Evolutionary conservation across 2,888 invertebrate species (phyloP).

Genomic region (Athalia cordata): DNA sequence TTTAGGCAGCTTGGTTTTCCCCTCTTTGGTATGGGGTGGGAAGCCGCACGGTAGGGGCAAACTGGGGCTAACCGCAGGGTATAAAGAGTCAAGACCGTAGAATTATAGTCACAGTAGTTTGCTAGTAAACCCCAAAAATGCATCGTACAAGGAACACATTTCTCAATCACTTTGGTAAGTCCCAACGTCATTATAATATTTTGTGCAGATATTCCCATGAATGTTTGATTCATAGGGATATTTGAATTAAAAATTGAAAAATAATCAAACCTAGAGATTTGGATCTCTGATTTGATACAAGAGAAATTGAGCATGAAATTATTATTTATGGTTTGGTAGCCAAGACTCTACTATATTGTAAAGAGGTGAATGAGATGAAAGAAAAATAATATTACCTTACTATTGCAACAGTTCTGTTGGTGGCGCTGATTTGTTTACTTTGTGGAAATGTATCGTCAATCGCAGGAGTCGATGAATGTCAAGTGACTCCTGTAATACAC

Average conservation of each 20-base stretch:
- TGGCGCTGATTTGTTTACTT: constrained; percentile 57
- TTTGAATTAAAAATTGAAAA: too few relatives aligned
- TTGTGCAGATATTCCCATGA: too few relatives aligned
- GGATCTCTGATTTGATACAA: too few relatives aligned
- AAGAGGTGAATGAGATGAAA: not conserved
- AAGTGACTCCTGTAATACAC: constrained; percentile 93
- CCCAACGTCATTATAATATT: not conserved
- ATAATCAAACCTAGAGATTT: too few relatives aligned
- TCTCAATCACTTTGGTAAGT: constrained; percentile 54
- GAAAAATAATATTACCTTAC: constrained; percentile 49
- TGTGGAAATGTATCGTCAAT: constrained; percentile 64
- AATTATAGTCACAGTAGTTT: constrained; percentile 55
- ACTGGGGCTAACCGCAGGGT: constrained; percentile 57
- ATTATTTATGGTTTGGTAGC: not conserved
- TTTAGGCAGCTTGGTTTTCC: constrained; percentile 33
- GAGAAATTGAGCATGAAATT: too few relatives aligned
- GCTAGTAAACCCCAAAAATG: constrained; percentile 51
- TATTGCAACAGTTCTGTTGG: constrained; percentile 60
- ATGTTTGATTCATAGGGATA: too few relatives aligned
- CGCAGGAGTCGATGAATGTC: constrained; percentile 84
- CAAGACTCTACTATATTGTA: not conserved
- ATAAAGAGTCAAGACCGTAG: constrained; percentile 57
- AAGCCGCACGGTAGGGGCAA: constrained; percentile 51
- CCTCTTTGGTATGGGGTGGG: constrained; percentile 25
- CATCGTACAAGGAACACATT: constrained; percentile 51